A percentile compares a stretch with the other conserved stretches of the same genome.
Conservation (phyloP, 2,888 invertebrate species). For the Asteroscopus sphinx region DNA sequence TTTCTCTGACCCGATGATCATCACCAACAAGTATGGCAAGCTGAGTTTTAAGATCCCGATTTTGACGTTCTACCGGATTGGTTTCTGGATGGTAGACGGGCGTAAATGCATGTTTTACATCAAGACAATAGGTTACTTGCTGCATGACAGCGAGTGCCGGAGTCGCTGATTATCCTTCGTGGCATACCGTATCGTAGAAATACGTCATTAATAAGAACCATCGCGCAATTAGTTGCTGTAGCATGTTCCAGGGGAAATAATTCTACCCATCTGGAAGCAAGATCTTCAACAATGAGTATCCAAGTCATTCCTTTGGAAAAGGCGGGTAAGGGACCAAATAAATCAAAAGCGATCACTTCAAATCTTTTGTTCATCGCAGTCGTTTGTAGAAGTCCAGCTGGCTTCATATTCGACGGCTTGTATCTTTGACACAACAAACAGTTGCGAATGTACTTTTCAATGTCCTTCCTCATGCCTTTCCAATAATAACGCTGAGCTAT, state of each 20-base stretch:
- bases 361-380: conserved; percentile 48
- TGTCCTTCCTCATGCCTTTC: conserved; percentile 56
- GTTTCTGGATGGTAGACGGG: conserved; percentile 66
- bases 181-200: conserved; percentile 67
- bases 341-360: conserved; percentile 63
- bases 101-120: conserved; percentile 57
- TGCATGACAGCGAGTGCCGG: conserved; percentile 70
- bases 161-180: conserved; percentile 65
- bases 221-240: conserved; percentile 52
- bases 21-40: too few species aligned
- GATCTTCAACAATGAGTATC: conserved; percentile 52
- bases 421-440: conserved; percentile 65
- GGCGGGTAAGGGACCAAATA: conserved; percentile 59
- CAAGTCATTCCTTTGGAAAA: conserved; percentile 25
- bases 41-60: conserved; percentile 52
- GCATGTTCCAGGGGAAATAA: conserved; percentile 7
- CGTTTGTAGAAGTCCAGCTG: conserved; percentile 64
- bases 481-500: conserved; percentile 55
- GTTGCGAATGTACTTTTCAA: conserved; percentile 49
- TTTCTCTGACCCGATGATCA: conserved; percentile 19
- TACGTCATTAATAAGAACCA: conserved; percentile 60
- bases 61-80: conserved; percentile 45
- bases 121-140: conserved; percentile 46
- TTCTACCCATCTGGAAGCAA: conserved; percentile 43
- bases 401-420: conserved; percentile 63